A percentile compares a stretch with the other conserved stretches of the same genome.
Evolutionary conservation across 2,113 vertebrate genomes (phyloP).

Genomic region (Oncorhynchus keta): DNA sequence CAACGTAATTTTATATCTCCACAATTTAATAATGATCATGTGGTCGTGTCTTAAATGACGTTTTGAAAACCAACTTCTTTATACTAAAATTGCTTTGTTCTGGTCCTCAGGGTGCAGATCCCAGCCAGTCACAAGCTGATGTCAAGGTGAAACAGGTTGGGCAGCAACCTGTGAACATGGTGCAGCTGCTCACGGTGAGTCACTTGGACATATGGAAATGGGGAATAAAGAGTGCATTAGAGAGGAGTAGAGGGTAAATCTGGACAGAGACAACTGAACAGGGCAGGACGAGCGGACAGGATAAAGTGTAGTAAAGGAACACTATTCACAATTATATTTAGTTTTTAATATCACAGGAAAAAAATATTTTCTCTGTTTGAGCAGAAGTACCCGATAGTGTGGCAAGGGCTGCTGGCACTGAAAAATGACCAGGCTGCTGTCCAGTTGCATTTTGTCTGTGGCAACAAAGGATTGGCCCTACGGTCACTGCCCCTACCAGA

Average conservation of each 20-base stretch:
- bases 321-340: not conserved
- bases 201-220: not conserved
- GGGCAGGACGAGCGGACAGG: no score
- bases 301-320: not conserved
- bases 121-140: constrained; percentile 74
- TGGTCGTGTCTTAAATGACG: no score
- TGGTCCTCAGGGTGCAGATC: constrained; percentile 76
- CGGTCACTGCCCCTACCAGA: constrained; percentile 90
- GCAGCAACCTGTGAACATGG: constrained; percentile 91
- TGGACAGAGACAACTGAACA: not conserved
- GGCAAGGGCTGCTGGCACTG: constrained; percentile 94
- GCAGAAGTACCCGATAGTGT: constrained; percentile 97
- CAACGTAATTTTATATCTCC: not conserved
- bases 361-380: not conserved
- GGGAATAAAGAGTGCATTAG: not conserved
- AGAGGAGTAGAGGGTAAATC: not conserved
- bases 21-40: not conserved
- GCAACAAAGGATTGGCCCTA: constrained; percentile 93
- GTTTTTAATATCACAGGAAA: not conserved
- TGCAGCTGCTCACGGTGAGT: constrained; percentile 91
- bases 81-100: constrained; percentile 7
- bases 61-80: not conserved
- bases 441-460: constrained; percentile 95
- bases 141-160: constrained; percentile 77
- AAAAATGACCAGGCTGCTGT: constrained; percentile 97